phyloP scores from a whole-genome alignment of 2,888 invertebrate genomes.

The Harpagoxenus sublaevis region DNA sequence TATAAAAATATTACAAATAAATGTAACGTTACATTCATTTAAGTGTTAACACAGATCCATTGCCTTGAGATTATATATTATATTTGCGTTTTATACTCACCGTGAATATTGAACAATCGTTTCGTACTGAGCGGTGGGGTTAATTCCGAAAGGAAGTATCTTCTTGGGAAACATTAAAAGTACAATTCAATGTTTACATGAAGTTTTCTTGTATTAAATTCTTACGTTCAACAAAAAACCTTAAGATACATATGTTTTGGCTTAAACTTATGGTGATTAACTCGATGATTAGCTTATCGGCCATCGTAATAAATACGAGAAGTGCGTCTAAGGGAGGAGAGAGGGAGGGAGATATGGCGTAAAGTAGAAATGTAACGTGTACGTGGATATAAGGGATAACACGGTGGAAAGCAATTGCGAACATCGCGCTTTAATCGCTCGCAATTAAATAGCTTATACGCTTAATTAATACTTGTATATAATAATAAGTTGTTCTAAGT shows the following conservation, averaged over 20 bases:
- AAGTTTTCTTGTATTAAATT: conserved; percentile 67
- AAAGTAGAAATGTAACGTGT: conserved; percentile 77
- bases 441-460: conserved; percentile 56
- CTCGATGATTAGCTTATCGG: neutral
- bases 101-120: conserved; percentile 84
- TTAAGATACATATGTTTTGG: conserved; percentile 59
- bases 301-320: conserved; percentile 90
- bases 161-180: neutral
- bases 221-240: conserved; percentile 67
- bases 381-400: conserved; percentile 49
- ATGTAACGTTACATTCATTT: too few relatives aligned
- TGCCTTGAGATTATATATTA: neutral
- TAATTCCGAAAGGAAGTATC: conserved; percentile 82
- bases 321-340: neutral
- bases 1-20: too few relatives aligned
- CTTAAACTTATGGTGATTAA: conserved; percentile 87
- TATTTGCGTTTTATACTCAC: conserved; percentile 73
- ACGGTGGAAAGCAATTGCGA: conserved; percentile 64
- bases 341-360: neutral
- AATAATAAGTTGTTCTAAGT: conserved; percentile 64
- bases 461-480: conserved; percentile 70
- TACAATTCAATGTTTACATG: conserved; percentile 12
- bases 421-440: conserved; percentile 24
- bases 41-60: too few relatives aligned
- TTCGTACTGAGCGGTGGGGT: conserved; percentile 88